Evolutionary conservation across 2,113 vertebrate genomes (phyloP), one percentile per base, ranked within the genome.

Genomic region (Fulmarus glacialis): DNA sequence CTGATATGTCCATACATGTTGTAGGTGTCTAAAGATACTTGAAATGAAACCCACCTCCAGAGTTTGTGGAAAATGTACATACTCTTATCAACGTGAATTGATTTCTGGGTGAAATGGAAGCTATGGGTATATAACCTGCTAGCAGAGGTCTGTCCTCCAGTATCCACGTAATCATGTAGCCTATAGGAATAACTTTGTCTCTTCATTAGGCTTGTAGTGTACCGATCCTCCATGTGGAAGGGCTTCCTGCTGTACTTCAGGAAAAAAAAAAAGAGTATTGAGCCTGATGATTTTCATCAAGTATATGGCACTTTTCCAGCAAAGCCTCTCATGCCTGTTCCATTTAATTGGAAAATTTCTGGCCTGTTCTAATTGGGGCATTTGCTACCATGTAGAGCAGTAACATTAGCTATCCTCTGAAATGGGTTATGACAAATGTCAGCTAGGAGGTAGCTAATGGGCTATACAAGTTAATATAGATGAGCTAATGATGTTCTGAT

Each of bases 381-480:
- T 82, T 96, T 95, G 21, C 63, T 75, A 92, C 42, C 72, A 90
- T 89, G 92, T 95, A 87, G 58, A 96, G 50, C 60, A 91, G 63
- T 87, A 94, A 96, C 78, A 75, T 91, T 93, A 82, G 55, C 66
- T 81, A 36, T 68, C 32, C 50, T 97, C 62, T 94, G 81, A 87
- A 92, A 93, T 38, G 43, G 47, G 64, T 86, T 91, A 75, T 63
- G 70, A 74, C 29, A 80, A 86, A 40, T 43, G 66, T 75, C 96
- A 96, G 42, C 18, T 88, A 91, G 77, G 83, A 80, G 87, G 85
- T 92, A 66, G 53, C 21, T 96, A 97, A 97, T 95, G n/a, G 43
- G 18, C 14, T 86, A 30, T 64, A 56, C 9, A 67, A 68, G 47
- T 77, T 83, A 89, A 83, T 91, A 83, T 38, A 56, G 38, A 80